phyloP scores from a whole-genome alignment of 23 tunicate genomes.

The Halocynthia aurantium region DNA sequence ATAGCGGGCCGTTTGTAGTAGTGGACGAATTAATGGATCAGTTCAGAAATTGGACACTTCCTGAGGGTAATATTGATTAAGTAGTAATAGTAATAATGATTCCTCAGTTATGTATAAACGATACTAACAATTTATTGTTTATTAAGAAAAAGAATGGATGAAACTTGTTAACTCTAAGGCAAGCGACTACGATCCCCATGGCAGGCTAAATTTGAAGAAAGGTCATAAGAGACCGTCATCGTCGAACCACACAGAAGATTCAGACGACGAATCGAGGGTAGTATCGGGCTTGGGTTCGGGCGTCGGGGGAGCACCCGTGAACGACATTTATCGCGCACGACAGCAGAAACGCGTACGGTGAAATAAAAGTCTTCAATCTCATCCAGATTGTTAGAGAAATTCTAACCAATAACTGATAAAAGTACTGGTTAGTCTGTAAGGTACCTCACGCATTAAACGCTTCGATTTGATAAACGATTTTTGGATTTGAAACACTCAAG shows the following conservation, averaged over 20 bases:
- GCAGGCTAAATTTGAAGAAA: slow-evolving; percentile 11
- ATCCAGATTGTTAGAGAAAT: background rate
- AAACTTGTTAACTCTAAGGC: slow-evolving; percentile 41
- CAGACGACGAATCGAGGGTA: slow-evolving; percentile 51
- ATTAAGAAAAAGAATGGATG: slow-evolving; percentile 88
- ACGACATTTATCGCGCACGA: slow-evolving; percentile 79
- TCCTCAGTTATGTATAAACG: background rate
- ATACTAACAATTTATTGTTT: background rate
- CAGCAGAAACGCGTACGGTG: slow-evolving; percentile 86
- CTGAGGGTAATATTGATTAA: slow-evolving; percentile 1
- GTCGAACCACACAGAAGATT: slow-evolving; percentile 39
- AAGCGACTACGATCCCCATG: slow-evolving; percentile 13
- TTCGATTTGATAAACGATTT: no score
- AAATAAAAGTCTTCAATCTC: slow-evolving; percentile 9
- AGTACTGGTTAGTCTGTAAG: no score
- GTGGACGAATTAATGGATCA: slow-evolving; percentile 71
- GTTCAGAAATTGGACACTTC: slow-evolving; percentile 18
- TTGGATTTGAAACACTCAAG: no score
- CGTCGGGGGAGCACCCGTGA: slow-evolving; percentile 52
- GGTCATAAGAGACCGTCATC: slow-evolving; percentile 61
- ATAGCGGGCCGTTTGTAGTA: slow-evolving; percentile 78
- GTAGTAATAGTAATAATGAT: background rate
- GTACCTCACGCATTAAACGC: no score
- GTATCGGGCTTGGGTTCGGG: slow-evolving; percentile 1
- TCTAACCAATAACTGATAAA: background rate